Base-by-base conservation (phyloP, 2,113 vertebrate genomes). In the Orthonyx spaldingii region DNA sequence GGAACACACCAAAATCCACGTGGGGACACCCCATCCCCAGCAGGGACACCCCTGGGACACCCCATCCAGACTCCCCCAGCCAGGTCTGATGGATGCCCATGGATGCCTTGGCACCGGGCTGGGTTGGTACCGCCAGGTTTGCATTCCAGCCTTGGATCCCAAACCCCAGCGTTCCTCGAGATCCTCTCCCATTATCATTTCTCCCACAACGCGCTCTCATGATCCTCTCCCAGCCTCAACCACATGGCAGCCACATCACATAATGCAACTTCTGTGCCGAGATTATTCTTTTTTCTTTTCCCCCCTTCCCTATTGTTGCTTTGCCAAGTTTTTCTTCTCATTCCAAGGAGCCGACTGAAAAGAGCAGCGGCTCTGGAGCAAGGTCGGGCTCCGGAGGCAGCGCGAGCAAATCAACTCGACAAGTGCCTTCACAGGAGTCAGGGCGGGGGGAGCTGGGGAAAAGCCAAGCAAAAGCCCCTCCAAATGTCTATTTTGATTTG, bases 181-280 rank as follows among this genome's bases (percentile, higher is more conserved):
- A 84, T 82, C 32, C 93, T 84, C 20, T 4, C 77, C 47, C 11
- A 80, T 96, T 95, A 87, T 68, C 95, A 1, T 3, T 47, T 61
- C 92, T 42, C 80, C 94, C 97, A 84, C 92, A 42, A 30, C 4
- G 57, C 10, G 24, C 90, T 89, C 3, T 75, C 91, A 28, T 13
- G 80, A 77, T 91, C 94, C 95, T 65, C 88, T 81, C 68, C 42
- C 71, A 61, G 92, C 61, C 95, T 37, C 32, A 61, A 52, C 97
- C 96, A 5, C 97, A 94, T 33, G 94, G 96, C 92, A 57, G 50
- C 97, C 96, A 16, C 89, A 81, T 63, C 23, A 47, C 86, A 53
- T 56, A 89, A 72, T 42, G 96, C 66, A 61, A 56, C 94, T 95
- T 96, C 95, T 94, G 93, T 85, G 87, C 83, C 3, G 50, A 76